Conservation (phyloP, 2,888 invertebrate species). For the Nomada ruficornis region DNA sequence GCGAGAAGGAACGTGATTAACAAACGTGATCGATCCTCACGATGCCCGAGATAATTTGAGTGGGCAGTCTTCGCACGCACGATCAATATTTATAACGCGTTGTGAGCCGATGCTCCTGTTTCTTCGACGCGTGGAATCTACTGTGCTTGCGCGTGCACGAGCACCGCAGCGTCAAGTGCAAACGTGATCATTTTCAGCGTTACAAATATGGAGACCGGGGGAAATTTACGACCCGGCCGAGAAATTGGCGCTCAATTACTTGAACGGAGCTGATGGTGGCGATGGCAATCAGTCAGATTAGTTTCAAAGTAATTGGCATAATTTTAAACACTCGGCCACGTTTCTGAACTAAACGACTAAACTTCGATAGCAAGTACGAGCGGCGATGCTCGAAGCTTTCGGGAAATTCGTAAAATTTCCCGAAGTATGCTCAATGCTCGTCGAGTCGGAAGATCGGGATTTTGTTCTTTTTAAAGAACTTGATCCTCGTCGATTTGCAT, state of each 20-base stretch:
- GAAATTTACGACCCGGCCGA: not conserved
- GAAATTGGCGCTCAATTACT: too few species aligned
- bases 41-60: slow-evolving; percentile 65
- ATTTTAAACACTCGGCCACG: too few species aligned
- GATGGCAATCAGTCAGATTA: too few species aligned
- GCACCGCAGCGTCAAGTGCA: slow-evolving; percentile 21
- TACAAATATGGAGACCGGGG: not conserved
- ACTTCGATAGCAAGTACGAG: too few species aligned
- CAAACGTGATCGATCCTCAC: slow-evolving; percentile 65
- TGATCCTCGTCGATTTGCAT: not conserved
- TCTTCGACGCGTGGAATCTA: slow-evolving; percentile 45
- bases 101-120: slow-evolving; percentile 54
- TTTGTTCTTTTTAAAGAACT: not conserved
- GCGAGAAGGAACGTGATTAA: slow-evolving; percentile 63
- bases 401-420: too few species aligned
- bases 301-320: too few species aligned
- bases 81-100: slow-evolving; percentile 68
- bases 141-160: slow-evolving; percentile 18
- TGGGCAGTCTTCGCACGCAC: slow-evolving; percentile 49
- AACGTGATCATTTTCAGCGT: slow-evolving; percentile 36
- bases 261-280: too few species aligned
- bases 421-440: too few species aligned
- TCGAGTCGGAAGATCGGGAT: not conserved
- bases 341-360: too few species aligned
- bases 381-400: too few species aligned